Conservation (phyloP, 2,113 vertebrate species). For the Mixornis gularis region DNA sequence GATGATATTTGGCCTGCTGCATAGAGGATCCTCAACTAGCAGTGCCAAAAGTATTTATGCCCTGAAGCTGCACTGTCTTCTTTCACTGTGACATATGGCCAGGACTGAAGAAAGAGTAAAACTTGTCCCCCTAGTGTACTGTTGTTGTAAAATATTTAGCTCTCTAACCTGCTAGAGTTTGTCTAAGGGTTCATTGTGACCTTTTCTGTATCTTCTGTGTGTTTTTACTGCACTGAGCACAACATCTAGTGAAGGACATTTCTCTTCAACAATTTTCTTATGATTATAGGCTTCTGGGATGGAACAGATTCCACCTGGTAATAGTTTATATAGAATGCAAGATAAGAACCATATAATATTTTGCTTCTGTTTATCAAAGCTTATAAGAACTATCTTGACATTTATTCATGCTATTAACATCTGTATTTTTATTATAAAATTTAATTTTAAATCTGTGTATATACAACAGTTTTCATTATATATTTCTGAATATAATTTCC, state of each 20-base stretch:
- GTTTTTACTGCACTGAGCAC: background rate
- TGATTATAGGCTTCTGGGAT: background rate
- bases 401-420: background rate
- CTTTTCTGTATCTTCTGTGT: background rate
- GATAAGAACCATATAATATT: background rate
- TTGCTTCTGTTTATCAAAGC: background rate
- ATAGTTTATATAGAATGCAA: background rate
- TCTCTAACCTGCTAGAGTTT: background rate
- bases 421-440: background rate
- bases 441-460: background rate
- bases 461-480: background rate
- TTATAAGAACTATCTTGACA: background rate
- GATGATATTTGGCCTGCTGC: background rate
- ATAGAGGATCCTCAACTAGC: background rate
- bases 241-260: background rate
- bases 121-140: constrained; percentile 59
- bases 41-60: background rate
- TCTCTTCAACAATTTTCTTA: background rate
- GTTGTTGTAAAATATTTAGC: constrained; percentile 19
- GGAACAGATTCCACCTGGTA: background rate
- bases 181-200: background rate
- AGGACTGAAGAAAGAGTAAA: background rate
- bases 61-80: background rate
- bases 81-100: background rate
- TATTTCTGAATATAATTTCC: background rate